Evolutionary conservation across 2,797 vertebrate species (phyloP).

Genomic region (Lacerta bilineata): DNA sequence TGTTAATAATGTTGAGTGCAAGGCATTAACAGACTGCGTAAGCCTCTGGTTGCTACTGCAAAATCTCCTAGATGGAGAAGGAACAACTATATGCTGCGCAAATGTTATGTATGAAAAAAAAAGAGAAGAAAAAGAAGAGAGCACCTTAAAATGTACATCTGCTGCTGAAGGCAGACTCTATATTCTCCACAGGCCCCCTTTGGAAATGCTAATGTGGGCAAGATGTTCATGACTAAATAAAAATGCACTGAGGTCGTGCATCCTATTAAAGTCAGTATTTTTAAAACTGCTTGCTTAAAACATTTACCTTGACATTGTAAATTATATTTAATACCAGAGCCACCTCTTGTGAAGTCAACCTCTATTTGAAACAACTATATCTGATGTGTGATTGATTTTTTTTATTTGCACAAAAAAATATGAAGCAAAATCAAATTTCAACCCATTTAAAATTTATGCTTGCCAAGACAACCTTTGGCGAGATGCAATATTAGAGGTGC

Average conservation of each 20-base stretch:
- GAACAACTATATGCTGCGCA: slow-evolving; percentile 39
- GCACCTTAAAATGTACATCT: slow-evolving; percentile 37
- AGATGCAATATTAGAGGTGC: slow-evolving; percentile 63
- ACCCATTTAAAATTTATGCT: slow-evolving; percentile 77
- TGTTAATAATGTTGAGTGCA: slow-evolving; percentile 45
- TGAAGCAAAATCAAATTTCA: slow-evolving; percentile 77
- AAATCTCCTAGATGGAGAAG: slow-evolving; percentile 13
- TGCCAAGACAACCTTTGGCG: slow-evolving; percentile 67
- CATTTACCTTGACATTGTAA: slow-evolving; percentile 77
- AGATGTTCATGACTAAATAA: slow-evolving; percentile 75
- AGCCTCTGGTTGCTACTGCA: slow-evolving; percentile 26
- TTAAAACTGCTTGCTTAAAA: slow-evolving; percentile 80
- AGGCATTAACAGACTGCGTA: slow-evolving; percentile 10
- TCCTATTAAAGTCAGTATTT: slow-evolving; percentile 78
- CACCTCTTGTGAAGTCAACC: slow-evolving; percentile 75
- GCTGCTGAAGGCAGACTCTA: slow-evolving; percentile 61
- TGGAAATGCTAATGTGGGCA: slow-evolving; percentile 71
- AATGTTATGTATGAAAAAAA: slow-evolving; percentile 1
- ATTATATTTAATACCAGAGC: slow-evolving; percentile 78
- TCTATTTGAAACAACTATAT: slow-evolving; percentile 78
- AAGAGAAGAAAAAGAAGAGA: neutral
- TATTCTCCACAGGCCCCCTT: slow-evolving; percentile 61
- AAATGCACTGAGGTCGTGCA: slow-evolving; percentile 64
- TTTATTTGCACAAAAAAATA: slow-evolving; percentile 78
- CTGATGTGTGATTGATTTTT: slow-evolving; percentile 80